Conservation (phyloP, 2,888 invertebrate species). For the Schizotus pectinicornis region DNA sequence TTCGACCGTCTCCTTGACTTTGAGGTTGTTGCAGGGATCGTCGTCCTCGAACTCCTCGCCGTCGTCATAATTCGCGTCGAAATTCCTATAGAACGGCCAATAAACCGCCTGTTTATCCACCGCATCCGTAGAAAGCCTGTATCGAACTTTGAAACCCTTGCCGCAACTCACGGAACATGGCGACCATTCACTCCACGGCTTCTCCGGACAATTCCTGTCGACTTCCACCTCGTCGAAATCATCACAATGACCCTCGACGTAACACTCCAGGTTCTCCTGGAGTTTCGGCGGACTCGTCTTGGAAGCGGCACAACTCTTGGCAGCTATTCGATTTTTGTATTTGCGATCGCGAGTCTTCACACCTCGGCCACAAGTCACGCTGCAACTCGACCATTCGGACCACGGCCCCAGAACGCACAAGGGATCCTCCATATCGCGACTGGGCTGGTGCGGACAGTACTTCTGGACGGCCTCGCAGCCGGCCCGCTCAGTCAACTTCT, state of each 20-base stretch:
- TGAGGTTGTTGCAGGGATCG: conserved; percentile 58
- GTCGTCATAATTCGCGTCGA: conserved; percentile 39
- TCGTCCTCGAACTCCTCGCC: conserved; percentile 53
- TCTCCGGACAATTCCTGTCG: conserved; percentile 64
- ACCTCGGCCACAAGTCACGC: conserved; percentile 73
- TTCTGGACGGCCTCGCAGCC: conserved; percentile 61
- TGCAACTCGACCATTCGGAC: conserved; percentile 81
- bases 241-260: conserved; percentile 54
- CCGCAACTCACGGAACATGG: conserved; percentile 83
- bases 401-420: conserved; percentile 76
- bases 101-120: conserved; percentile 35
- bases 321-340: conserved; percentile 67
- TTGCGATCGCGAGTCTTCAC: conserved; percentile 73
- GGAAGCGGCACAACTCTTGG: conserved; percentile 68
- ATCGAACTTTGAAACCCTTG: conserved; percentile 71
- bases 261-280: conserved; percentile 61
- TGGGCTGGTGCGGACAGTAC: conserved; percentile 47
- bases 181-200: conserved; percentile 82
- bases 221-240: conserved; percentile 37
- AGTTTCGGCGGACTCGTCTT: conserved; percentile 53
- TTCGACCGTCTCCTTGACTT: conserved; percentile 61
- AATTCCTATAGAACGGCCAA: conserved; percentile 39
- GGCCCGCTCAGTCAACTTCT: conserved; percentile 63
- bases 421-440: conserved; percentile 58
- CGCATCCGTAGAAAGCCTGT: conserved; percentile 56